Evolutionary conservation across 1,140 invertebrate species (phyloP), one percentile per base, ranked within the genome.

Genomic region (Zaprionus ornatus): DNA sequence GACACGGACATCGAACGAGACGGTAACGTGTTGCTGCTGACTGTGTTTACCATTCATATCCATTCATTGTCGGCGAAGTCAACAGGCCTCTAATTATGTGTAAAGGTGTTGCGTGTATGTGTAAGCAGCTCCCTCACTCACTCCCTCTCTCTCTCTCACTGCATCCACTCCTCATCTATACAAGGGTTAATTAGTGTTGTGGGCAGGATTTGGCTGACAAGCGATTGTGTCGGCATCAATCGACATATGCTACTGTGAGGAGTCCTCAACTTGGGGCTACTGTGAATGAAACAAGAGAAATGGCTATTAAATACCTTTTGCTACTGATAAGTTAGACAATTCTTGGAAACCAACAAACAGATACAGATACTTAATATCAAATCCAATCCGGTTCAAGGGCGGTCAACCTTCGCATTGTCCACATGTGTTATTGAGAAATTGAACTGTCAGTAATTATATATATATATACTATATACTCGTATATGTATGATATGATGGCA

Each of bases 51-150:
- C 67, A 76, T 82, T 66, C 79, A 85, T 72, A 70, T 77, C 61
- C 52, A 69, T 68, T 68, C 76, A 63, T 80, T 88, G 80, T 83
- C 77, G 77, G 71, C 40, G 80, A 80, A 80, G 77, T 84, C 83
- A 84, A 87, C 80, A 80, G 84, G 83, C 80, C 83, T 79, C 83
- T 87, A 87, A 87, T 87, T 87, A 84, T 88, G 84, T 87, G 80
- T 87, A 87, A 87, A 88, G 83, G 80, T 87, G 83, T 87, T 85
- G 77, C 66, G 55, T 45, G 42, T 67, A 21, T 72, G 65, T 54
- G 48, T 70, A 29, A 23, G 27, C 48, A 48, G 50, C 55, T 71
- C 37, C 42, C 54, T 37, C 12, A 10, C 35, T 23, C 55, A 40
- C 61, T 27, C 40, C n/a, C 37, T 21, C 37, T 48, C 68, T 55